phyloP scores from a whole-genome alignment of 2,888 invertebrate genomes.

The Lordiphosa fenestrarum region DNA sequence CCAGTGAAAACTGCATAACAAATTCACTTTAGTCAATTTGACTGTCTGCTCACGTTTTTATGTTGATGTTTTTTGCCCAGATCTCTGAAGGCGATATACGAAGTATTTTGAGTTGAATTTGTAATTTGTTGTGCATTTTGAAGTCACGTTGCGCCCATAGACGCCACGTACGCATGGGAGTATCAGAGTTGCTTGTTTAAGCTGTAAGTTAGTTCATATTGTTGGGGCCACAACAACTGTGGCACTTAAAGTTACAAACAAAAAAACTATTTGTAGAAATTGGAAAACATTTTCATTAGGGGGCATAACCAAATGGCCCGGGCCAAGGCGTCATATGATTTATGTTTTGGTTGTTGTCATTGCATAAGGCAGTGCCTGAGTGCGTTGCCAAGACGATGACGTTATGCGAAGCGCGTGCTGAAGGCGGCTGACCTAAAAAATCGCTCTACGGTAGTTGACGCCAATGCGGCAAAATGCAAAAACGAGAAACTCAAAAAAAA shows the following conservation, averaged over 20 bases:
- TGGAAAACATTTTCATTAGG: slow-evolving; percentile 39
- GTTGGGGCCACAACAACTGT: slow-evolving; percentile 12
- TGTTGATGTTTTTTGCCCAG: slow-evolving; percentile 31
- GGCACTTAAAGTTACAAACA: slow-evolving; percentile 6
- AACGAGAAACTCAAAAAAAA: slow-evolving; percentile 34
- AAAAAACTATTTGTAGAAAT: slow-evolving; percentile 27
- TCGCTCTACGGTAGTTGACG: slow-evolving; percentile 59
- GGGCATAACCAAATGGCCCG: slow-evolving; percentile 35
- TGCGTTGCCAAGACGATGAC: slow-evolving; percentile 31
- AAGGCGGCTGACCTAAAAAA: slow-evolving; percentile 57
- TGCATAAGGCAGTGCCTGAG: slow-evolving; percentile 54
- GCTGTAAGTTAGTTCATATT: slow-evolving; percentile 27
- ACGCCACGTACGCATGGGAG: slow-evolving; percentile 30
- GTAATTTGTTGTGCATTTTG: slow-evolving; percentile 3
- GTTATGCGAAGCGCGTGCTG: slow-evolving; percentile 59
- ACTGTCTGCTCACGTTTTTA: slow-evolving; percentile 60
- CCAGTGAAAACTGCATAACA: slow-evolving; percentile 20
- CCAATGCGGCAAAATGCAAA: slow-evolving; percentile 45
- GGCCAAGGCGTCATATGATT: slow-evolving; percentile 36
- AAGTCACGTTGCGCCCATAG: slow-evolving; percentile 38
- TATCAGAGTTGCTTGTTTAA: slow-evolving; percentile 19
- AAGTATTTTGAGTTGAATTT: slow-evolving; percentile 7
- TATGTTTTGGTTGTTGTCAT: slow-evolving; percentile 26
- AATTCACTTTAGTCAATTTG: slow-evolving; percentile 38
- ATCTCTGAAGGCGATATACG: slow-evolving; percentile 29